These are phyloP conservation scores for Phaonia tiefii DNA, from an alignment of 2,888 invertebrate genomes.

Conservation along the genomic window DNA sequence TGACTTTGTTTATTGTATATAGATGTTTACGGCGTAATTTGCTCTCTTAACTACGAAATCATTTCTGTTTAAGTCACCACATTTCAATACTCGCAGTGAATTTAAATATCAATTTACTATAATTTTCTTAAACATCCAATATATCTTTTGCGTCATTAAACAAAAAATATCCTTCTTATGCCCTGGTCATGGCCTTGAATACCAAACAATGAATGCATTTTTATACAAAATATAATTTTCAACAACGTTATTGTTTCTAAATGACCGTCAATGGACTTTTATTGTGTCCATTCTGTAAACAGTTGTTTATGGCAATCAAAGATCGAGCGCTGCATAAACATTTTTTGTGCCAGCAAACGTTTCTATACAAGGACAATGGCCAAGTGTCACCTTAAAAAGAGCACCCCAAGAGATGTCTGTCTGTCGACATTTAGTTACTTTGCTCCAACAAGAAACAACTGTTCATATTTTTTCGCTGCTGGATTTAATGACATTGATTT, in stretches of 20 bases:
- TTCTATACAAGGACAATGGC: slow-evolving; percentile 22
- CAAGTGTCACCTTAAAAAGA: slow-evolving; percentile 19
- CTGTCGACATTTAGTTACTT: too few species aligned
- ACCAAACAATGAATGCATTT: slow-evolving; percentile 47
- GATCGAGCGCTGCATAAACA: neutral
- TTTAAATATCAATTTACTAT: slow-evolving; percentile 43
- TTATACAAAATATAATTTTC: slow-evolving; percentile 37
- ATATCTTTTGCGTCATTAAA: slow-evolving; percentile 31
- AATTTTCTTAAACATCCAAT: slow-evolving; percentile 50
- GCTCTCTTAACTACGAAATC: too few species aligned
- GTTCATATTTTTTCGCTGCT: slow-evolving; percentile 1
- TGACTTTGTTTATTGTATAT: too few species aligned
- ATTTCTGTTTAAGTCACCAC: neutral
- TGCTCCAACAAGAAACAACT: neutral
- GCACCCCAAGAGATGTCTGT: neutral
- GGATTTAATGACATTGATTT: slow-evolving; percentile 31
- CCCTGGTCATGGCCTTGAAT: neutral
- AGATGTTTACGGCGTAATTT: too few species aligned
- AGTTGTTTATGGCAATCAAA: slow-evolving; percentile 21
- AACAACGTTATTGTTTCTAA: slow-evolving; percentile 53
- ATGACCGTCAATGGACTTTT: slow-evolving; percentile 47
- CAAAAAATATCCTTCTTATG: neutral
- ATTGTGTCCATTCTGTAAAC: slow-evolving; percentile 14
- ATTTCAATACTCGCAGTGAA: slow-evolving; percentile 1
- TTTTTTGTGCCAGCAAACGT: neutral